These are phyloP conservation scores for Cichladusa arquata DNA, from an alignment of 2,113 vertebrate genomes.

Conservation along the genomic window DNA sequence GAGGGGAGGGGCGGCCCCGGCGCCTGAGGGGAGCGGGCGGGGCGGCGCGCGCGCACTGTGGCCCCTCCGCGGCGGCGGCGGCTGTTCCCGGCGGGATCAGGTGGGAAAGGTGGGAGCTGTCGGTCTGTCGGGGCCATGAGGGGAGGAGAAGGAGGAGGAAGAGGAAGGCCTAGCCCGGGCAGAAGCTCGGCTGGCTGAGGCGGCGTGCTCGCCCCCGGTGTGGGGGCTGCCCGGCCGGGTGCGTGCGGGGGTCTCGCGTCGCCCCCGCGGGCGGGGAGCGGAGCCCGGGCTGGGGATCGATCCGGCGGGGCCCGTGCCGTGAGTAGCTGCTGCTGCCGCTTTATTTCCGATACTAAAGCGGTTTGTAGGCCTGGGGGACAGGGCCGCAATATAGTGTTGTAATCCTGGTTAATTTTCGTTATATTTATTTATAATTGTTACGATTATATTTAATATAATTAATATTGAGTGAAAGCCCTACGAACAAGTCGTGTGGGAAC, in stretches of 20 bases:
- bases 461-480: neutral
- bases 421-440: neutral
- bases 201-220: accelerated
- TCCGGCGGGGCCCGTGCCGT: neutral
- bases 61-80: neutral
- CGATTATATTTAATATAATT: neutral
- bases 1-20: neutral
- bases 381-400: accelerated
- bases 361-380: neutral
- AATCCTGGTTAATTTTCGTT: neutral
- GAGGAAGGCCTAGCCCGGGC: neutral
- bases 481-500: too few species aligned
- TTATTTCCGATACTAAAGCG: accelerated
- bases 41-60: neutral
- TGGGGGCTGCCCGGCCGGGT: too few species aligned
- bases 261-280: neutral
- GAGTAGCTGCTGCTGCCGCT: neutral
- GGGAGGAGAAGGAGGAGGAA: neutral
- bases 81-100: neutral
- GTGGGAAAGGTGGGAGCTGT: neutral
- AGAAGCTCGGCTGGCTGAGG: neutral
- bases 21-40: neutral
- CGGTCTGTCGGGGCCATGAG: accelerated
- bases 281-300: neutral
- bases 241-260: neutral